Conservation (phyloP, 2,888 invertebrate genomes). For the Bugulina stolonifera region DNA sequence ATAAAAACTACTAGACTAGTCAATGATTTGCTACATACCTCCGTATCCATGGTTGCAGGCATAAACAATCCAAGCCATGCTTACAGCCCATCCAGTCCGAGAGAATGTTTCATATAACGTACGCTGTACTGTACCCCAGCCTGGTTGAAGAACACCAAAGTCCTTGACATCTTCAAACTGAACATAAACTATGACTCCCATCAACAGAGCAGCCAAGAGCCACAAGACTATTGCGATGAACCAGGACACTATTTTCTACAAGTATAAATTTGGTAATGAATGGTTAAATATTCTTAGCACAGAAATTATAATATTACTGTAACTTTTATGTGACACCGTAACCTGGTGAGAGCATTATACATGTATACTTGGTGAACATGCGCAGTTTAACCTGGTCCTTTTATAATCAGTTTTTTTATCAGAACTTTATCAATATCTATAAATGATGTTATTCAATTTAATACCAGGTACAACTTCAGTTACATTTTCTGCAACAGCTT, state of each 20-base stretch:
- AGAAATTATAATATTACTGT: too few relatives aligned
- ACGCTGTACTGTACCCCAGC: neutral
- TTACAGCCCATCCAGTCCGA: conserved; percentile 26
- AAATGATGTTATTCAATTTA: too few relatives aligned
- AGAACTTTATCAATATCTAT: too few relatives aligned
- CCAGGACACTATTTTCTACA: neutral
- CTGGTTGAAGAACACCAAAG: neutral
- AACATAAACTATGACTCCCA: conserved; percentile 5
- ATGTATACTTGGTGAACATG: too few relatives aligned
- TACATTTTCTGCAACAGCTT: too few relatives aligned
- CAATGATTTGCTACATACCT: conserved; percentile 15
- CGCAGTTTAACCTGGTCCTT: too few relatives aligned
- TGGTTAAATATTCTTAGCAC: too few relatives aligned
- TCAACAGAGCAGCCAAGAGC: neutral
- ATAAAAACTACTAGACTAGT: neutral
- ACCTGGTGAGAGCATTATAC: too few relatives aligned
- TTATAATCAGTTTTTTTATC: too few relatives aligned
- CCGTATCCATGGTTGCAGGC: conserved; percentile 28
- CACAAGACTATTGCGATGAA: neutral
- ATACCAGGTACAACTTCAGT: too few relatives aligned
- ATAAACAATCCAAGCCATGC: conserved; percentile 29
- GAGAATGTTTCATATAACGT: conserved; percentile 22
- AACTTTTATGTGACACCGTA: too few relatives aligned
- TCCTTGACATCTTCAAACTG: conserved; percentile 25
- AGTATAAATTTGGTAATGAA: too few relatives aligned